A percentile compares a stretch with the other conserved stretches of the same genome.
These are phyloP conservation scores for Elgonia sp. DNA, from an alignment of 2,888 invertebrate species.

Conservation along the genomic window DNA sequence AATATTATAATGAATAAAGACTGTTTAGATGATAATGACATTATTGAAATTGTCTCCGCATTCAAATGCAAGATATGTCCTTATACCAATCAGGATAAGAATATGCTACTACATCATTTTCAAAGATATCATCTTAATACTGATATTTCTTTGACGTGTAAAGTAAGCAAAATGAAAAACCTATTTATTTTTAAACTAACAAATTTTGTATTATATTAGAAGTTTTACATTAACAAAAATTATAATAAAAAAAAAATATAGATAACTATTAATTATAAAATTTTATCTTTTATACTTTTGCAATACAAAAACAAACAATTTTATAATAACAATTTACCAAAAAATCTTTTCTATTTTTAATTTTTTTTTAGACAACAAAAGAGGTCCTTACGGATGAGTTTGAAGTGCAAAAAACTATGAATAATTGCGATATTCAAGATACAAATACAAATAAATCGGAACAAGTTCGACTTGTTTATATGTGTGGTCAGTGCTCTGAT, in stretches of 20 bases:
- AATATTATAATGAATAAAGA: slow-evolving; percentile 57
- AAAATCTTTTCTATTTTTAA: too few relatives aligned
- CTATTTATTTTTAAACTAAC: too few relatives aligned
- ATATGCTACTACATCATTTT: slow-evolving; percentile 86
- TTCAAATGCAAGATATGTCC: slow-evolving; percentile 88
- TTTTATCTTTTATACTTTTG: too few relatives aligned
- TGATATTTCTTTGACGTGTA: slow-evolving; percentile 41
- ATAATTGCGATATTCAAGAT: not conserved
- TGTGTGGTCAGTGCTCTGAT: slow-evolving; percentile 88
- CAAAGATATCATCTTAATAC: slow-evolving; percentile 83
- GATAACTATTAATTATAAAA: too few relatives aligned
- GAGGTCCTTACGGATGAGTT: not conserved
- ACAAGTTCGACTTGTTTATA: slow-evolving; percentile 85
- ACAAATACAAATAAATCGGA: slow-evolving; percentile 73
- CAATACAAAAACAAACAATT: too few relatives aligned
- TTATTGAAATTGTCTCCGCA: slow-evolving; percentile 88
- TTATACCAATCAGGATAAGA: slow-evolving; percentile 87
- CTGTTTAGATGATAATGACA: slow-evolving; percentile 85
- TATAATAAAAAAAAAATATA: too few relatives aligned
- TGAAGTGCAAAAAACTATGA: not conserved
- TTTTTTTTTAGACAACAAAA: too few relatives aligned
- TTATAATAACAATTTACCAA: too few relatives aligned
- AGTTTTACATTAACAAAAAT: too few relatives aligned
- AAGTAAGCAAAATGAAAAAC: slow-evolving; percentile 60
- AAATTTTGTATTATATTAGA: too few relatives aligned